A percentile compares a stretch with the other conserved stretches of the same genome.
These are phyloP conservation scores for Plumapathes pennacea DNA, from an alignment of 92 coral and sea anemone genomes.

Conservation along the genomic window DNA sequence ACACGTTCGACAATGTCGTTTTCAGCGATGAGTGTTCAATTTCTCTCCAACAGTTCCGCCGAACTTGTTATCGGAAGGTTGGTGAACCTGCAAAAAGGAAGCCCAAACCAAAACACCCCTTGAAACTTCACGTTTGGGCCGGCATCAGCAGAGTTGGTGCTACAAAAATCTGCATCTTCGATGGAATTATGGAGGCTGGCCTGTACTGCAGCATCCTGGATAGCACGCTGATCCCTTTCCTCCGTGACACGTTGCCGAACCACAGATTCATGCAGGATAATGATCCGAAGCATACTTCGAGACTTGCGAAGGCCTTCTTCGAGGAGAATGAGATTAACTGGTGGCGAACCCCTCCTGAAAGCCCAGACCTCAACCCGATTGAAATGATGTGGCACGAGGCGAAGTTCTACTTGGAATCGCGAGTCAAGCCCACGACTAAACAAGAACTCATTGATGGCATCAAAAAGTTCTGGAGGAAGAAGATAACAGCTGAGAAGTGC, in stretches of 20 bases:
- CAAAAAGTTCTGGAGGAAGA: conserved; percentile 34
- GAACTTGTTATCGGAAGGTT: conserved; percentile 9
- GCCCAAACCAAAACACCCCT: conserved; percentile 39
- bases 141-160: conserved; percentile 46
- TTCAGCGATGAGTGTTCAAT: conserved; percentile 22
- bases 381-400: conserved; percentile 50
- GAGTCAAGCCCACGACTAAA: conserved; percentile 39
- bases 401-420: conserved; percentile 19
- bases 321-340: conserved; percentile 35
- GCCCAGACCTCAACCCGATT: conserved; percentile 52
- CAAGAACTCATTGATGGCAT: conserved; percentile 48
- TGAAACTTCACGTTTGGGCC: conserved; percentile 41
- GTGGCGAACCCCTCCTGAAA: conserved; percentile 55
- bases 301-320: conserved; percentile 27
- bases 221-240: conserved; percentile 12
- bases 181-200: conserved; percentile 39
- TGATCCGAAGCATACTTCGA: conserved; percentile 31
- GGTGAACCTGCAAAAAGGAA: conserved; percentile 16
- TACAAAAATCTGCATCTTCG: conserved; percentile 34
- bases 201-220: conserved; percentile 19
- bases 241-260: conserved; percentile 11
- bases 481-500: conserved; percentile 33
- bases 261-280: conserved; percentile 25
- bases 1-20: conserved; percentile 16
- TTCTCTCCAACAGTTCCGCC: conserved; percentile 3